Evolutionary conservation across 2,888 invertebrate species (phyloP).

Genomic region (Drosophila robusta): DNA sequence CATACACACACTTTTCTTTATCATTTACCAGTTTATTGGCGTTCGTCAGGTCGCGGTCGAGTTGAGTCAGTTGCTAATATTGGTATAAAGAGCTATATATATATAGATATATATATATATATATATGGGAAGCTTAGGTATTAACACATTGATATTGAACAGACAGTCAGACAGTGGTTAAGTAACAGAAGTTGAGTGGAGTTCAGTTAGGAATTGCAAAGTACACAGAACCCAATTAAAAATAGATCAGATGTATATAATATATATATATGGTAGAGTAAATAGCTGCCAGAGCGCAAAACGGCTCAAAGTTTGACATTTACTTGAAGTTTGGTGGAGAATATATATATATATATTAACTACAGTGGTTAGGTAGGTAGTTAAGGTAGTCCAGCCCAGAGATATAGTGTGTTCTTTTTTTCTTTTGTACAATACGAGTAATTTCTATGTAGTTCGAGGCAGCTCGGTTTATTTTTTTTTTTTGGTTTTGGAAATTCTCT

Average conservation of each 20-base stretch:
- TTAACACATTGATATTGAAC: conserved; percentile 22
- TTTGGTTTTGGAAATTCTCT: conserved; percentile 59
- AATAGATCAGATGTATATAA: conserved; percentile 10
- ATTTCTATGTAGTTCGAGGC: conserved; percentile 44
- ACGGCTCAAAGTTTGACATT: conserved; percentile 7
- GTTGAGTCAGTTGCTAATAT: conserved; percentile 43
- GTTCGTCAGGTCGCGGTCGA: conserved; percentile 47
- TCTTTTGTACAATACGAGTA: conserved; percentile 46
- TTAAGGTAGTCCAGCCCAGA: conserved; percentile 44
- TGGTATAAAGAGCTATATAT: conserved; percentile 13
- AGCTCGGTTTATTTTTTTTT: conserved; percentile 24
- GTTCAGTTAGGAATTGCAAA: conserved; percentile 3
- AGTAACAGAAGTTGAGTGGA: conserved; percentile 2
- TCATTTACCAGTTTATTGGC: conserved; percentile 27
- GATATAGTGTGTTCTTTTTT: conserved; percentile 32
- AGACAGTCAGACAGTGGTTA: conserved; percentile 13
- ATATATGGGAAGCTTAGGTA: conserved; percentile 9
- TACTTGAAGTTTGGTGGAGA: conserved; percentile 6
- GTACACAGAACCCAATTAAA: conserved; percentile 31
- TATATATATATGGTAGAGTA: conserved; percentile 9
- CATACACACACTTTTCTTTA: conserved; percentile 73
- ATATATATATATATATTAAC: conserved; percentile 3
- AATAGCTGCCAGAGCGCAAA: conserved; percentile 30
- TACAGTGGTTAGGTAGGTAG: conserved; percentile 10
- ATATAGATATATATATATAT: conserved; percentile 6